These are phyloP conservation scores for Seriola dumerili DNA, from an alignment of 2,113 vertebrate species.

Conservation along the genomic window DNA sequence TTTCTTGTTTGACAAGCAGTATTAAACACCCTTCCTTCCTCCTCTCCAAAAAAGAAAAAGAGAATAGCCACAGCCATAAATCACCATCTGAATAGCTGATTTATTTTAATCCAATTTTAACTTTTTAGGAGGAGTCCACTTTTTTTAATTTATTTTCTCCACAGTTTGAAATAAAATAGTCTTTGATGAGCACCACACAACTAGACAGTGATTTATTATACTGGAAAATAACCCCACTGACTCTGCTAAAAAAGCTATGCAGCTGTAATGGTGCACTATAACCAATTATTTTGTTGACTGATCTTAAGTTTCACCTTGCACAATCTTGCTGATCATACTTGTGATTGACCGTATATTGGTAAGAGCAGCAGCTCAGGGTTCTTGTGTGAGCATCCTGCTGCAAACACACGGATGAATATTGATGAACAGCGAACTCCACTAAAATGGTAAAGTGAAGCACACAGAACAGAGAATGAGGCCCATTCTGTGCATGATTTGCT, in stretches of 20 bases:
- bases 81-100: conserved; percentile 49
- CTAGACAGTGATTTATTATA: conserved; percentile 57
- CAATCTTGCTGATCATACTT: neutral
- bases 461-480: conserved; percentile 8
- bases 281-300: conserved; percentile 41
- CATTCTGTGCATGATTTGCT: conserved; percentile 22
- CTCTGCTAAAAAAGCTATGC: conserved; percentile 24
- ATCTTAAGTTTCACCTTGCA: conserved; percentile 27
- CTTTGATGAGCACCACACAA: conserved; percentile 42
- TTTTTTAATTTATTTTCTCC: conserved; percentile 18
- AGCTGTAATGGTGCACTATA: conserved; percentile 19
- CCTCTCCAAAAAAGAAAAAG: neutral
- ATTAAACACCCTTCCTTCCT: neutral
- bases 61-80: conserved; percentile 30
- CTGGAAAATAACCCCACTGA: conserved; percentile 29
- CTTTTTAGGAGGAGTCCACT: conserved; percentile 16
- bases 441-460: conserved; percentile 7
- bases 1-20: conserved; percentile 25
- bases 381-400: conserved; percentile 10
- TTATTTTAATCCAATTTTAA: conserved; percentile 20
- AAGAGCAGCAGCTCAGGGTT: conserved; percentile 20
- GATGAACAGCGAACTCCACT: conserved; percentile 36
- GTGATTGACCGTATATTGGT: conserved; percentile 6
- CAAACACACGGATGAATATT: conserved; percentile 46
- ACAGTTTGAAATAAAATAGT: conserved; percentile 34